Conservation (phyloP, 2,797 vertebrate genomes). For the Alauda arvensis region DNA sequence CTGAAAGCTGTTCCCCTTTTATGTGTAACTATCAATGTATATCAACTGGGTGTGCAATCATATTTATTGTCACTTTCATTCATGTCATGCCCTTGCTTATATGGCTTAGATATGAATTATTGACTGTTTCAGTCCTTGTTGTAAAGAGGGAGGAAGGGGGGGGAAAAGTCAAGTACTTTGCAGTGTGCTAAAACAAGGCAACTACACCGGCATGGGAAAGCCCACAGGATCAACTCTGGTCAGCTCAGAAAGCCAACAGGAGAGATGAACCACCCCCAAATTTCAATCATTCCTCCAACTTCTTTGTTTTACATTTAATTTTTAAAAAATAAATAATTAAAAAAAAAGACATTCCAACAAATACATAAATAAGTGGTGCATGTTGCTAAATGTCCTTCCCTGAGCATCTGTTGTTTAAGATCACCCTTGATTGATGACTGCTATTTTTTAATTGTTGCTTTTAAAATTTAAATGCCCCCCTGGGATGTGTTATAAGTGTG, state of each 20-base stretch:
- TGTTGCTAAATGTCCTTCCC: conserved; percentile 66
- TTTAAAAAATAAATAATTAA: background rate
- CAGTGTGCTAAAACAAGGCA: conserved; percentile 11
- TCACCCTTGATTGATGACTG: conserved; percentile 75
- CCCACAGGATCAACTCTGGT: background rate
- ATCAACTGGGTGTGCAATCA: conserved; percentile 72
- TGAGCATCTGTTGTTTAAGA: conserved; percentile 74
- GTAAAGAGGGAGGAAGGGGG: conserved; percentile 5
- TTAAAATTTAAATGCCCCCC: conserved; percentile 77
- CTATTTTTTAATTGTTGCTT: conserved; percentile 82
- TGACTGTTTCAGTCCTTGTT: conserved; percentile 70
- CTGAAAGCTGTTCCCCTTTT: conserved; percentile 51
- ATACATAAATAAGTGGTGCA: conserved; percentile 64
- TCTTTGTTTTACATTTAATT: background rate
- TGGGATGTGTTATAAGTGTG: conserved; percentile 75
- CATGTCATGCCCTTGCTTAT: conserved; percentile 77
- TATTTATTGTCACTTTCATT: conserved; percentile 79
- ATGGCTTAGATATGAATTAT: conserved; percentile 75
- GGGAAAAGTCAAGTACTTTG: conserved; percentile 46
- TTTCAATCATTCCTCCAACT: background rate
- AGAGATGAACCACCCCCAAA: accelerated
- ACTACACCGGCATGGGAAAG: background rate
- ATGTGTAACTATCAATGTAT: conserved; percentile 74
- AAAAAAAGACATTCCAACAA: conserved; percentile 25
- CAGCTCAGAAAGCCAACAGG: background rate